Conservation (phyloP, 2,888 invertebrate species). For the Cordilura impudica region DNA sequence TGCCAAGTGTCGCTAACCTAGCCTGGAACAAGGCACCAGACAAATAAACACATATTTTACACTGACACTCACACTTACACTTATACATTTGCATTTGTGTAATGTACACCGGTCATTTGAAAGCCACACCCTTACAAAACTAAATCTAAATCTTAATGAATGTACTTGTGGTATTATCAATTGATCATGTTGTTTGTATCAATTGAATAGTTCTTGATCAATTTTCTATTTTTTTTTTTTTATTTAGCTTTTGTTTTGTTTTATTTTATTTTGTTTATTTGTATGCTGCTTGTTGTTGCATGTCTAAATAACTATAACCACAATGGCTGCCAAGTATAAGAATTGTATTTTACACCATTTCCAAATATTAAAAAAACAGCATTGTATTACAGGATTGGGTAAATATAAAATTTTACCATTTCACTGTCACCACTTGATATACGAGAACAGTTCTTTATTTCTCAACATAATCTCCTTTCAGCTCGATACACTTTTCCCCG, state of each 20-base stretch:
- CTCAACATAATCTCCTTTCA: too few relatives aligned
- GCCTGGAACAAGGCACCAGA: slow-evolving; percentile 31
- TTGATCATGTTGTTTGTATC: slow-evolving; percentile 50
- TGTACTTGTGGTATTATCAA: slow-evolving; percentile 48
- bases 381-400: too few relatives aligned
- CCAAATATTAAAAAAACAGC: not conserved
- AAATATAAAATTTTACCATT: too few relatives aligned
- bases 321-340: slow-evolving; percentile 35
- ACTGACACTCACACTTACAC: not conserved
- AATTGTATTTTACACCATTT: slow-evolving; percentile 3
- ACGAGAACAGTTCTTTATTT: too few relatives aligned
- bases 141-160: slow-evolving; percentile 48
- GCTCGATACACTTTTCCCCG: too few relatives aligned
- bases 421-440: too few relatives aligned
- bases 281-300: slow-evolving; percentile 23
- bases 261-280: not conserved
- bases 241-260: not conserved
- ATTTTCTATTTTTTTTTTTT: slow-evolving; percentile 21
- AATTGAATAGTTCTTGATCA: slow-evolving; percentile 48
- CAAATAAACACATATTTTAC: slow-evolving; percentile 1
- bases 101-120: slow-evolving; percentile 43
- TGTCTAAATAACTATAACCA: slow-evolving; percentile 14
- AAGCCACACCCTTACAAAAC: slow-evolving; percentile 54
- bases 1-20: slow-evolving; percentile 60
- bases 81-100: slow-evolving; percentile 14